phyloP scores from a whole-genome alignment of 2,888 invertebrate species.

The Coremacera marginata region DNA sequence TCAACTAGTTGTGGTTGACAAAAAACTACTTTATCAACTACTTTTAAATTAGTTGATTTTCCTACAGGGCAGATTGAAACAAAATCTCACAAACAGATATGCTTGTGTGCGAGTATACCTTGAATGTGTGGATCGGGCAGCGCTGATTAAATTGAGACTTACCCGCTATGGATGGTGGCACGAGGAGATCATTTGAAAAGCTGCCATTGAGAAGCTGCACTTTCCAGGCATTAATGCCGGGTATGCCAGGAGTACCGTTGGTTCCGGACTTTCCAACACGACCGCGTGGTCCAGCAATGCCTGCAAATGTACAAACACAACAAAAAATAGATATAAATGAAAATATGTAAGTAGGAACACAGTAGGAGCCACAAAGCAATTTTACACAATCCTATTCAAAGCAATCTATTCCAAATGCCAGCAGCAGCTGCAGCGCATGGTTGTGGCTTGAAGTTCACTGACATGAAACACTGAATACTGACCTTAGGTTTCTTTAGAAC shows the following conservation, averaged over 20 bases:
- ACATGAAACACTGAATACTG: no score
- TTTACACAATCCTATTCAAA: no score
- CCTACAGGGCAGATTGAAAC: no score
- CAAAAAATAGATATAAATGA: conserved; percentile 1
- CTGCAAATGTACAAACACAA: conserved; percentile 45
- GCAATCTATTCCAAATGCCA: no score
- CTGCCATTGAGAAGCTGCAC: conserved; percentile 73
- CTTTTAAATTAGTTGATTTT: no score
- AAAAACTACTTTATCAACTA: no score
- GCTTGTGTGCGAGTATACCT: background rate
- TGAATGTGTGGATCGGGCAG: background rate
- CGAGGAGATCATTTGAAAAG: conserved; percentile 75
- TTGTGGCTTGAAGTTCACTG: no score
- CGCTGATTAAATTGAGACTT: conserved; percentile 43
- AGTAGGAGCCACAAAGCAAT: no score
- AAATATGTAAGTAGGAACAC: no score
- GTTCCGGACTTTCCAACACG: conserved; percentile 80
- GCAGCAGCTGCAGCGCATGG: no score
- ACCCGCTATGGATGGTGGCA: conserved; percentile 89
- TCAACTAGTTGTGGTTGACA: no score
- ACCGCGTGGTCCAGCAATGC: conserved; percentile 76
- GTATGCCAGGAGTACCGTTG: conserved; percentile 82
- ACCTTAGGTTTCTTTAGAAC: no score
- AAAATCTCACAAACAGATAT: background rate
- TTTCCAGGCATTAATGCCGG: conserved; percentile 84